These are phyloP conservation scores for Acrobasis repandana DNA, from an alignment of 2,888 invertebrate genomes.

Conservation along the genomic window DNA sequence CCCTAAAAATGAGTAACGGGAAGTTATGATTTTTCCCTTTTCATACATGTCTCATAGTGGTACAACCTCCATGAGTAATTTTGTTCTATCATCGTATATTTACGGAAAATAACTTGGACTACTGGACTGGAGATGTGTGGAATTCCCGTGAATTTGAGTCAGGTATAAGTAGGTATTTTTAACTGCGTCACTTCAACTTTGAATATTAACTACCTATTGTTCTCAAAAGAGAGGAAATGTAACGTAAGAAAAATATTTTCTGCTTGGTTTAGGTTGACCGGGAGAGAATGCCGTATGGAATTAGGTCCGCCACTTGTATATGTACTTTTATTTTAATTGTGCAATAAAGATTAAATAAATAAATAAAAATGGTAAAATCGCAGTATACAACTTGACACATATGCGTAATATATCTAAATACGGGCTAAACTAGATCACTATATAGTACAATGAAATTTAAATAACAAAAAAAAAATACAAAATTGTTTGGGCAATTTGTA, in stretches of 20 bases:
- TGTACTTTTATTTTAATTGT: no score
- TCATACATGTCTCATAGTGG: neutral
- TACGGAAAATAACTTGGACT: neutral
- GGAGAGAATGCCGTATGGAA: no score
- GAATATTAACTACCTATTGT: neutral
- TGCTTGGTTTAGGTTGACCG: no score
- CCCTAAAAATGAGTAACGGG: neutral
- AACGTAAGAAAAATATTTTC: neutral
- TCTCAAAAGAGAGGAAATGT: neutral
- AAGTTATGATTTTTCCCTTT: neutral
- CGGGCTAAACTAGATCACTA: no score
- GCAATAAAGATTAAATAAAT: no score
- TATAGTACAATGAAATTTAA: no score
- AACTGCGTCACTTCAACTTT: neutral
- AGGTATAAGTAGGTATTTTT: neutral
- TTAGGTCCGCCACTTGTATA: no score
- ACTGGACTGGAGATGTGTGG: neutral
- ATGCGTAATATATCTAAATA: no score
- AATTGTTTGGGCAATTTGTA: no score
- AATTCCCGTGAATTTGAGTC: conserved; percentile 3
- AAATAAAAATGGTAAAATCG: no score
- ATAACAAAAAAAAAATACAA: no score
- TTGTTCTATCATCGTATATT: neutral
- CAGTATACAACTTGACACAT: no score
- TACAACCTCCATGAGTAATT: neutral